phyloP scores from a whole-genome alignment of 92 coral and sea anemone genomes.

The Palythoa grandis region DNA sequence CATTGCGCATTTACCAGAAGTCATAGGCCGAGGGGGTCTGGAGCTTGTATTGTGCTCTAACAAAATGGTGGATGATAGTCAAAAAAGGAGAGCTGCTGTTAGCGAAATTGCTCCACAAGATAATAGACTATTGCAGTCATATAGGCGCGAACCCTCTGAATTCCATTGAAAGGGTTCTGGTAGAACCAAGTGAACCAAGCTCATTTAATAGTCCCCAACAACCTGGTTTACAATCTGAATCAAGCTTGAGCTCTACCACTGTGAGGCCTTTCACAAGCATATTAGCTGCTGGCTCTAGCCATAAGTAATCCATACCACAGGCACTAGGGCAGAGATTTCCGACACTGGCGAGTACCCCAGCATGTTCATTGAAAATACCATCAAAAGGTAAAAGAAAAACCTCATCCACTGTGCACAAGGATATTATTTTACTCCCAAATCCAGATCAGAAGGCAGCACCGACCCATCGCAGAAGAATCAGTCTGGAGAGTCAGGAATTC shows the following conservation, averaged over 20 bases:
- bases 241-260: not conserved
- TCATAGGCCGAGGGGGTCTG: too few species aligned
- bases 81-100: slow-evolving; percentile 30
- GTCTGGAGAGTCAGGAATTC: slow-evolving; percentile 50
- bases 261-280: slow-evolving; percentile 2
- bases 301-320: slow-evolving; percentile 25
- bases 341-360: slow-evolving; percentile 25
- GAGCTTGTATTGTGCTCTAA: too few species aligned
- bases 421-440: slow-evolving; percentile 49
- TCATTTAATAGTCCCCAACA: not conserved
- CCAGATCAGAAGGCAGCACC: slow-evolving; percentile 53
- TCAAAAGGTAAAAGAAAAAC: slow-evolving; percentile 49
- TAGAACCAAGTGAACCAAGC: not conserved
- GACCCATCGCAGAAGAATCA: slow-evolving; percentile 50
- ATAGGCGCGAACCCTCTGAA: not conserved
- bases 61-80: too few species aligned
- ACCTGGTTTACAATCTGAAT: slow-evolving; percentile 8
- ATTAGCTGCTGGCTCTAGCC: slow-evolving; percentile 11
- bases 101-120: slow-evolving; percentile 36
- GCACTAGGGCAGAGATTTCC: slow-evolving; percentile 40
- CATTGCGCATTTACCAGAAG: too few species aligned
- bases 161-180: slow-evolving; percentile 26
- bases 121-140: slow-evolving; percentile 12
- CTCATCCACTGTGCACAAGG: slow-evolving; percentile 47
- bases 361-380: slow-evolving; percentile 40